Percentiles rank a stretch among this genome's conserved stretches.
phyloP scores from a whole-genome alignment of 1,140 invertebrate species.

The Chionoecetes opilio region DNA sequence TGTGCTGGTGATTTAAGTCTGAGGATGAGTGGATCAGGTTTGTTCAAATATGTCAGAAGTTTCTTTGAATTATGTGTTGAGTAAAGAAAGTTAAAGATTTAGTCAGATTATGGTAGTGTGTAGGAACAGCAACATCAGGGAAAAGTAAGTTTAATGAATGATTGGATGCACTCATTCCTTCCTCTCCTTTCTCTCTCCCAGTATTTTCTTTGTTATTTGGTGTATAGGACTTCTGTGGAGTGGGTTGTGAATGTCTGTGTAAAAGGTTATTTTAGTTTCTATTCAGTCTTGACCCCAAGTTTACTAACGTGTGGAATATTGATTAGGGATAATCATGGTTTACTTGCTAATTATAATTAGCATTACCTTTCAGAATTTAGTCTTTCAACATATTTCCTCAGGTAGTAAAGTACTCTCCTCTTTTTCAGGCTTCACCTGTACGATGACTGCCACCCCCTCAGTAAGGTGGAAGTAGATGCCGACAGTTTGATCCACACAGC shows the following conservation, averaged over 20 bases:
- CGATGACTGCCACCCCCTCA: constrained; percentile 58
- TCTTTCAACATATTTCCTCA: not conserved
- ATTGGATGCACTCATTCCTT: too few species aligned
- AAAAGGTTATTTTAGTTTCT: not conserved
- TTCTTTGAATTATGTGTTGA: too few species aligned
- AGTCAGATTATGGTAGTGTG: too few species aligned
- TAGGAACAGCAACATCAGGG: too few species aligned
- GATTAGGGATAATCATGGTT: not conserved
- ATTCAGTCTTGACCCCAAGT: not conserved
- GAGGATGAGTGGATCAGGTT: not conserved
- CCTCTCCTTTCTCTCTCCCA: too few species aligned
- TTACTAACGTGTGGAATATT: not conserved
- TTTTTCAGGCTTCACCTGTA: constrained; percentile 63
- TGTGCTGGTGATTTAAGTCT: not conserved
- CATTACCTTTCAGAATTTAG: not conserved
- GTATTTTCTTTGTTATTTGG: too few species aligned
- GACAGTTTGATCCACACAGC: constrained; percentile 51
- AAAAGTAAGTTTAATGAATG: too few species aligned
- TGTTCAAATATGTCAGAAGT: too few species aligned
- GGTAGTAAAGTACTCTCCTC: not conserved
- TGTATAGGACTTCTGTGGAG: too few species aligned
- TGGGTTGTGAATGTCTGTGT: not conserved
- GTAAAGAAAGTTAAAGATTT: too few species aligned
- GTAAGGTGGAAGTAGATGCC: constrained; percentile 50
- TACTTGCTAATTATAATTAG: not conserved